Evolutionary conservation across 2,888 invertebrate species (phyloP), one percentile per base, ranked within the genome.

Genomic region (Diabrotica balteata): DNA sequence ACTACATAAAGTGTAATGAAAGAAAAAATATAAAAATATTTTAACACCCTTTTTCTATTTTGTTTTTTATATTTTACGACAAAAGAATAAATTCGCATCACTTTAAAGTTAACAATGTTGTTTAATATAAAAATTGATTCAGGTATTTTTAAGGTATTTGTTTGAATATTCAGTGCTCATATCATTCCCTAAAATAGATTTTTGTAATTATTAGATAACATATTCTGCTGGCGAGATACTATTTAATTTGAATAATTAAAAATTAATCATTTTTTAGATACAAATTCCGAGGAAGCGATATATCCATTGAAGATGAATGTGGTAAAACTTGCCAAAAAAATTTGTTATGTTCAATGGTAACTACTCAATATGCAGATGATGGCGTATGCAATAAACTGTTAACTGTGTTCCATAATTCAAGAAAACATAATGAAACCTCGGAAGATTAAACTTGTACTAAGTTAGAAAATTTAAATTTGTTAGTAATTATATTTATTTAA

Each of bases 261-360:
- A 32, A 32, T 32, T 32, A 32, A 32, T 32, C 32, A 5, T 44
- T 22, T 32, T 61, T 61, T 8, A 80, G 80, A 59, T 75, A 73
- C 59, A 74, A 71, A 67, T 76, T 72, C 52, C 74, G 78, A 9
- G 69, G 76, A 45, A 75, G 78, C 11, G 73, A 76, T 55, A 45
- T 45, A 22, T 63, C 66, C 11, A 54, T 63, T 7, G 22, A 54
- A 17, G 50, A 59, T 17, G 69, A 66, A 11, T 81, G 81, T 69
- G 73, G 80, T 67, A 73, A 78, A 51, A 61, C 67, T 11, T 81
- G 81, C 57, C 73, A 77, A 63, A 79, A 77, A 67, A 68, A 71
- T 8, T 70, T 76, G 51, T 53, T 91, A 0, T 90, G 90, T 76
- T 85, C 83, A 75, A 85, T 87, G 59, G 86, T 89, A 7, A 86